A percentile compares a stretch with the other conserved stretches of the same genome.
Evolutionary conservation across 1,140 invertebrate genomes (phyloP).

Genomic region (Cherax destructor): DNA sequence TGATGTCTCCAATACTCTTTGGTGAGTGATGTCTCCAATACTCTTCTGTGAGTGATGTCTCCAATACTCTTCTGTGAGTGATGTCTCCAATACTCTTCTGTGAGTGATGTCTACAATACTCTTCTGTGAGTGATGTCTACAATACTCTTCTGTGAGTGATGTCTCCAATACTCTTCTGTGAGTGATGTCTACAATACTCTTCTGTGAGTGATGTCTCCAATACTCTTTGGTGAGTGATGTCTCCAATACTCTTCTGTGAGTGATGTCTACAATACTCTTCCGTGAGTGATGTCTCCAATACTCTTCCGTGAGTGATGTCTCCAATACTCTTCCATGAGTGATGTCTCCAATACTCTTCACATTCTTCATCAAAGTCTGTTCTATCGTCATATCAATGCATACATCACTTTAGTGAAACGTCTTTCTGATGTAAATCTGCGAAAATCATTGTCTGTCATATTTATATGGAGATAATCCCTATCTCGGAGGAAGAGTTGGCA

Average conservation of each 20-base stretch:
- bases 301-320: conserved; percentile 20
- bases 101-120: conserved; percentile 17
- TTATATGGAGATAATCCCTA: conserved; percentile 10
- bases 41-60: conserved; percentile 21
- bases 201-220: conserved; percentile 20
- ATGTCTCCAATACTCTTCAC: conserved; percentile 25
- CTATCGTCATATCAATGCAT: neutral
- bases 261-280: no score
- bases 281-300: conserved; percentile 16
- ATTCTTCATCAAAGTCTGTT: conserved; percentile 8
- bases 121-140: no score
- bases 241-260: conserved; percentile 28
- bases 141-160: conserved; percentile 31
- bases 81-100: conserved; percentile 20
- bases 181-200: no score
- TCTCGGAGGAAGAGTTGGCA: conserved; percentile 19
- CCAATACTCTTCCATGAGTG: conserved; percentile 20
- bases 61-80: conserved; percentile 22
- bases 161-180: conserved; percentile 18
- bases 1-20: conserved; percentile 19
- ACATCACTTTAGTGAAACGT: conserved; percentile 10
- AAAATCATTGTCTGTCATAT: neutral
- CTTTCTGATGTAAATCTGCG: neutral
- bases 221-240: conserved; percentile 15
- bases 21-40: no score